These are phyloP conservation scores for Agrotis puta DNA, from an alignment of 2,888 invertebrate species.

Conservation along the genomic window DNA sequence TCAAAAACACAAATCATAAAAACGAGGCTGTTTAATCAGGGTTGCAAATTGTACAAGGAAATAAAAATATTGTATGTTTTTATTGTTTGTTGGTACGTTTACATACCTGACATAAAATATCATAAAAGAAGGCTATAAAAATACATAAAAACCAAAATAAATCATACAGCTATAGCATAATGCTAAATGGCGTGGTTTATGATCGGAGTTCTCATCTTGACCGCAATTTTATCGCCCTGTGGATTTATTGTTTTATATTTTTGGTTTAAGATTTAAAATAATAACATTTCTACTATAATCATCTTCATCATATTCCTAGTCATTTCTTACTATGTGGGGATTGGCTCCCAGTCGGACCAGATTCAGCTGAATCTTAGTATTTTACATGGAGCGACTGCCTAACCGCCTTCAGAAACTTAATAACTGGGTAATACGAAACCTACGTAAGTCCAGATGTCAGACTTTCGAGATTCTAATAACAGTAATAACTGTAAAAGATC, in stretches of 20 bases:
- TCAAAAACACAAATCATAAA: not conserved
- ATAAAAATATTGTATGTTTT: not conserved
- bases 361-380: too few relatives aligned
- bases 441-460: too few relatives aligned
- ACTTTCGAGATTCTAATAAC: too few relatives aligned
- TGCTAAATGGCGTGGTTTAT: not conserved
- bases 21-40: not conserved
- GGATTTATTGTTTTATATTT: not conserved
- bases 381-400: too few relatives aligned
- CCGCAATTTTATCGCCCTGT: not conserved
- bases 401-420: too few relatives aligned
- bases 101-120: not conserved
- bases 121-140: not conserved
- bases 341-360: too few relatives aligned
- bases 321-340: too few relatives aligned
- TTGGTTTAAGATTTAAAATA: too few relatives aligned
- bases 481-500: too few relatives aligned
- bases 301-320: too few relatives aligned
- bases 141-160: not conserved
- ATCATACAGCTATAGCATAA: conserved; percentile 7
- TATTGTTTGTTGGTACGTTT: not conserved
- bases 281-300: too few relatives aligned
- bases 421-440: too few relatives aligned
- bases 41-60: not conserved
- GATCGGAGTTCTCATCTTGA: not conserved